A percentile compares a stretch with the other conserved stretches of the same genome.
phyloP scores from a whole-genome alignment of 1,140 invertebrate species.

The Drosophila sucinea region DNA sequence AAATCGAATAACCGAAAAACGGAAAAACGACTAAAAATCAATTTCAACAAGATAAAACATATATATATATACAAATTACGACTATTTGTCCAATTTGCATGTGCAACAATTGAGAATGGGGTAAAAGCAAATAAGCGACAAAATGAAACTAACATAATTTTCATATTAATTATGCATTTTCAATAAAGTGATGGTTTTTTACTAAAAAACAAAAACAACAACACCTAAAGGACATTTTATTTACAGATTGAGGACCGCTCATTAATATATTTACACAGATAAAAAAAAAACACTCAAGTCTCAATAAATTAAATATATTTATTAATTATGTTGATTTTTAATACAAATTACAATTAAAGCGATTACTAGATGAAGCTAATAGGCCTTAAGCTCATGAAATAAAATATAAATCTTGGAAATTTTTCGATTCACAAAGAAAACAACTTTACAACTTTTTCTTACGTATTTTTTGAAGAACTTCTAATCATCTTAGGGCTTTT shows the following conservation, averaged over 20 bases:
- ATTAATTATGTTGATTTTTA: no score
- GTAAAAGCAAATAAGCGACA: conserved; percentile 27
- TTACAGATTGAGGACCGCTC: no score
- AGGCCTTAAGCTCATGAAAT: no score
- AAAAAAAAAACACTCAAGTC: not conserved
- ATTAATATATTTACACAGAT: not conserved
- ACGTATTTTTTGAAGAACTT: no score
- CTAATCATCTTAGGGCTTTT: no score
- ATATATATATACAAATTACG: conserved; percentile 38
- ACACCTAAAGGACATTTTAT: not conserved
- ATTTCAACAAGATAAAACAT: conserved; percentile 16
- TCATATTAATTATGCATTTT: conserved; percentile 79
- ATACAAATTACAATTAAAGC: no score
- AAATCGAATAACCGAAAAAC: conserved; percentile 33
- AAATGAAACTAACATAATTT: conserved; percentile 76
- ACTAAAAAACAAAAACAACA: conserved; percentile 56
- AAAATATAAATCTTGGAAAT: no score
- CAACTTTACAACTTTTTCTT: no score
- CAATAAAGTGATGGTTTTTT: conserved; percentile 82
- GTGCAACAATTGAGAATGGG: conserved; percentile 26
- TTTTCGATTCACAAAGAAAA: no score
- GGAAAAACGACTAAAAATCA: conserved; percentile 6
- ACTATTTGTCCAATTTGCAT: conserved; percentile 49
- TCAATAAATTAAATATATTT: no score
- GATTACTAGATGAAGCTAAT: no score